Percentiles rank a stretch among this genome's conserved stretches.
phyloP scores from a whole-genome alignment of 2,113 vertebrate genomes.

The Ginglymostoma cirratum region DNA sequence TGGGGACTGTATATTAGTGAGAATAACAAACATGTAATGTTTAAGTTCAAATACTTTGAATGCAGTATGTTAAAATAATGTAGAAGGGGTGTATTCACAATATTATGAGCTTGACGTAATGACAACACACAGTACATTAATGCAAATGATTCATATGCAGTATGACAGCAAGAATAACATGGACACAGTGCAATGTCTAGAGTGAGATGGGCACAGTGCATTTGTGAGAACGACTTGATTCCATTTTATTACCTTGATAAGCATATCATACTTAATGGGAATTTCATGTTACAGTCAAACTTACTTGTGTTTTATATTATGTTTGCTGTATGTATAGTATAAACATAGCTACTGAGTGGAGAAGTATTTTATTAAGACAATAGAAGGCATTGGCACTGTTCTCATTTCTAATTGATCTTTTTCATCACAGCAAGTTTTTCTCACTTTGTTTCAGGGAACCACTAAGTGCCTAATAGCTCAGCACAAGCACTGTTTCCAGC shows the following conservation, averaged over 20 bases:
- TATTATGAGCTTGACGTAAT: not conserved
- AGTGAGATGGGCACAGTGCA: too few relatives aligned
- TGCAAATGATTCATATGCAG: too few relatives aligned
- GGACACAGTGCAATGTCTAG: too few relatives aligned
- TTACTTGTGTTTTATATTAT: too few relatives aligned
- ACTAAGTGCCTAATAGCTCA: not conserved
- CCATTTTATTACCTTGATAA: too few relatives aligned
- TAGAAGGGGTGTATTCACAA: not conserved
- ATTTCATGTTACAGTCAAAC: too few relatives aligned
- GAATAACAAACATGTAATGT: not conserved
- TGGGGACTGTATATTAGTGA: not conserved
- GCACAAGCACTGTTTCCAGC: not conserved
- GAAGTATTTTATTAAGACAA: not conserved
- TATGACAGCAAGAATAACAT: too few relatives aligned
- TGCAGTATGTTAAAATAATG: not conserved
- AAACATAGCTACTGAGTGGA: too few relatives aligned
- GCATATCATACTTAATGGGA: too few relatives aligned
- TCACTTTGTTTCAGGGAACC: not conserved
- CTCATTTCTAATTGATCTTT: not conserved
- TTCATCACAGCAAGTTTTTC: not conserved
- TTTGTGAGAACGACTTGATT: too few relatives aligned
- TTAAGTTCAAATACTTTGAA: not conserved
- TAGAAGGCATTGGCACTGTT: not conserved
- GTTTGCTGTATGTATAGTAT: too few relatives aligned
- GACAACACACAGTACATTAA: too few relatives aligned